Conservation (phyloP, 2,888 invertebrate genomes). For the Polymixis lichenea region DNA sequence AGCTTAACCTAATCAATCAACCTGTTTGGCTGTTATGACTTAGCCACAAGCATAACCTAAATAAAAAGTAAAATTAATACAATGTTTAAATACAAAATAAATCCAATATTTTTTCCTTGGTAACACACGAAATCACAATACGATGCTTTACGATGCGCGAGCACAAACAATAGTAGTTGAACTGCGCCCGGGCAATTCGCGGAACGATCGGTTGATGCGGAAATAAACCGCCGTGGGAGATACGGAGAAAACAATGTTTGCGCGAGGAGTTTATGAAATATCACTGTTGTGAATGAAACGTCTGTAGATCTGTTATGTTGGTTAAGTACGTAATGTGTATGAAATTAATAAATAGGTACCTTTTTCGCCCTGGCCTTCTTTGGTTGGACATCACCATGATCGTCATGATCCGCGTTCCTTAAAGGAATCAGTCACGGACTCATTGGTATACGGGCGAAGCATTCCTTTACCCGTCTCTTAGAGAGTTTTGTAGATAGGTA, state of each 20-base stretch:
- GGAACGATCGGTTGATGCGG: slow-evolving; percentile 63
- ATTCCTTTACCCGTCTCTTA: neutral
- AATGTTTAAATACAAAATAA: neutral
- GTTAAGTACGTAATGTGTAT: slow-evolving; percentile 1
- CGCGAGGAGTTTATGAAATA: slow-evolving; percentile 42
- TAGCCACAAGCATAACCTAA: too few species aligned
- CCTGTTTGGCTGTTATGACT: too few species aligned
- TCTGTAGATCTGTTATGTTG: slow-evolving; percentile 23
- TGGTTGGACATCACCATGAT: too few species aligned
- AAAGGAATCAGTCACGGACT: slow-evolving; percentile 16
- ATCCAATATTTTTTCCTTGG: neutral
- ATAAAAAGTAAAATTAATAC: neutral
- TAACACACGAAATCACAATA: slow-evolving; percentile 39
- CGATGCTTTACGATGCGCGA: slow-evolving; percentile 39
- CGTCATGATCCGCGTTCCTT: neutral
- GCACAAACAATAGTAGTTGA: slow-evolving; percentile 60
- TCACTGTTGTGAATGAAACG: slow-evolving; percentile 39
- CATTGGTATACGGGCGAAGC: neutral
- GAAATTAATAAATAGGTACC: neutral
- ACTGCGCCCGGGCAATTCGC: slow-evolving; percentile 44
- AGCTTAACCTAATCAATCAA: too few species aligned
- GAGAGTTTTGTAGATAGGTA: slow-evolving; percentile 15
- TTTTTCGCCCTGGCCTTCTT: neutral
- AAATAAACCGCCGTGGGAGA: slow-evolving; percentile 67
- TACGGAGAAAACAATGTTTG: slow-evolving; percentile 47